Base-by-base conservation (phyloP, 2,888 invertebrate genomes). In the Pristionchus mayeri region DNA sequence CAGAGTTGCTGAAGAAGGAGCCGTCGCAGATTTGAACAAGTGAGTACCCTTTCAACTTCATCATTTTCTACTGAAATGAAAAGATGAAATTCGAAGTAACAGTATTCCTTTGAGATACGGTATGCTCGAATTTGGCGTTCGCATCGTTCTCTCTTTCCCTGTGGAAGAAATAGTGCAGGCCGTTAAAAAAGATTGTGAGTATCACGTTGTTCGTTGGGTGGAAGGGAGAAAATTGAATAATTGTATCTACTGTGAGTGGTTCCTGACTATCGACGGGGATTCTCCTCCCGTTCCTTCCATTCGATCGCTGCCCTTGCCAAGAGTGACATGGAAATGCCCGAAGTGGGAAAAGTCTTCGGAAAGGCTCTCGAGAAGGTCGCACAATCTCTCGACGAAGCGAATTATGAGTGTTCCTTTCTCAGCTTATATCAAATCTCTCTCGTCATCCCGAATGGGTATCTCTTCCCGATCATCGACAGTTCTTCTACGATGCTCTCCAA, bases 121-220 rank as follows among this genome's bases (percentile, higher is more conserved):
- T 44, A 84, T 84, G 75, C 71, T 84, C 37, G 84, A 84, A 27
- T 84, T 84, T 52, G 71, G 52, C 9, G 84, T 84, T 9, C 84
- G 84, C 16, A 75, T 84, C 75, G 54, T 84, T 30, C 84, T 84
- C 1, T 75, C 75, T 34, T 84, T 24, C 34, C 84, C 71, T 40
- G 75, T 54, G 11, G 84, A 84, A 27, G 71, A 84, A 71, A 54
- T 84, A 3, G 81, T 63, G 7, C 34, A 50, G 3, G 81, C 81
- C 48, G 63, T 82, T 3, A 60, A n/a, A n/a, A 63, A 60, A 27
- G 63, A 60, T 16, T 18, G 81, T 82, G 16, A 63, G 44, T 21
- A 0, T 13, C 13, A 21, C 34, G 11, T 24, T 21, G 16, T 21
- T 63, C 6, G 16, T 34, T 0, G n/a, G n/a, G n/a, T n/a, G n/a